Evolutionary conservation across 2,113 vertebrate genomes (phyloP).

Genomic region (Isichthys henryi): DNA sequence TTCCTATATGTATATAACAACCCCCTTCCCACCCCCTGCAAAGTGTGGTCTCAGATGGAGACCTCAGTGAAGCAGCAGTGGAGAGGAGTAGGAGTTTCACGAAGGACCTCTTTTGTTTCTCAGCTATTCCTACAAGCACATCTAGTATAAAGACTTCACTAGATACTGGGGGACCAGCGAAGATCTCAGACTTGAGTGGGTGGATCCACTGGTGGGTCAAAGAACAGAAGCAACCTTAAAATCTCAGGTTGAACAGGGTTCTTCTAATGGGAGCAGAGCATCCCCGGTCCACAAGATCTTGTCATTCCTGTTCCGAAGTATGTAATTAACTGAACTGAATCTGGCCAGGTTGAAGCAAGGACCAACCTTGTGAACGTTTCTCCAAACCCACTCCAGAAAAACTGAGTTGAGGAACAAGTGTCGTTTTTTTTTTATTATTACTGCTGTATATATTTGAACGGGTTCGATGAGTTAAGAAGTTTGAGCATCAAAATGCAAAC

Average conservation of each 20-base stretch:
- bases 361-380: not conserved
- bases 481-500: slow-evolving; percentile 30
- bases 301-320: not conserved
- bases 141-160: not conserved
- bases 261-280: not conserved
- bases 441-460: slow-evolving; percentile 51
- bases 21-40: slow-evolving; percentile 5
- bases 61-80: slow-evolving; percentile 34
- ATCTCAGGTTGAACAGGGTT: slow-evolving; percentile 39
- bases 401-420: not conserved
- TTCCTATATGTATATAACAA: slow-evolving; percentile 9
- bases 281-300: not conserved
- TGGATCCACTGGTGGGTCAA: slow-evolving; percentile 9
- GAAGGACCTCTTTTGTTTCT: not conserved
- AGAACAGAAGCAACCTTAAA: slow-evolving; percentile 15
- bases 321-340: not conserved
- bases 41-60: slow-evolving; percentile 68
- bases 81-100: slow-evolving; percentile 19
- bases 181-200: not conserved
- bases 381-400: not conserved
- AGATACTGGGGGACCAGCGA: not conserved
- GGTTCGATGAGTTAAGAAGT: slow-evolving; percentile 29
- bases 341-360: not conserved
- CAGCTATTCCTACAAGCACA: not conserved
- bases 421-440: not conserved